Evolutionary conservation across 2,797 vertebrate genomes (phyloP), one percentile per base, ranked within the genome.

Genomic region (Cyclopterus lumpus): DNA sequence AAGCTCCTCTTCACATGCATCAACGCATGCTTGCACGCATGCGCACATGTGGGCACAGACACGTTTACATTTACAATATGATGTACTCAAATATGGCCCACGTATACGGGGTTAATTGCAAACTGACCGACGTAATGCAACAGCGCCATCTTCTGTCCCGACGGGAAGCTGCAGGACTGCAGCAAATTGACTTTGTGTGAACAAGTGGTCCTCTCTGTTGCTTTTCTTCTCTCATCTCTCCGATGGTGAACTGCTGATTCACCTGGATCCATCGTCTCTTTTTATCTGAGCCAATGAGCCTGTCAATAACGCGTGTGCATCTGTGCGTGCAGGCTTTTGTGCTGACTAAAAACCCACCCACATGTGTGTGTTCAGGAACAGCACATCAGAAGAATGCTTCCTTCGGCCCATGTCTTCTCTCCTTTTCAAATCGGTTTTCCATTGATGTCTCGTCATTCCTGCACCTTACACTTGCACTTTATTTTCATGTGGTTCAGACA

Each of bases 131-230:
- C 70, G 24, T 28, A 28, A 84, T 70, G 78, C 88, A 92, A 92
- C 68, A 90, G 81, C 77, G 76, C 90, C 53, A 88, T 89, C 91
- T 93, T 67, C 84, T 87, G 91, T 69, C 80, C 26, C 10, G 14
- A 44, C 8, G 42, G 15, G 51, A 71, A 73, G 92, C 67, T 87
- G 85, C 86, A 85, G 24, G 57, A 90, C 84, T 90, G 88, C 87
- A 92, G 91, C 82, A 89, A 82, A 83, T 49, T 38, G 70, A 70
- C 71, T 71, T 38, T 22, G 28, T 61, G 53, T 82, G 85, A 91
- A 83, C 77, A 82, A 86, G 85, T 85, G 80, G 54, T 77, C 30
- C 9, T 59, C 9, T 53, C 6, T 58, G 46, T 58, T 53, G 78
- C 12, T 71, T 24, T 40, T 80, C 55, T 34, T 53, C 20, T 65